Evolutionary conservation across 2,888 invertebrate genomes (phyloP).

Genomic region (Capitulum mitella): DNA sequence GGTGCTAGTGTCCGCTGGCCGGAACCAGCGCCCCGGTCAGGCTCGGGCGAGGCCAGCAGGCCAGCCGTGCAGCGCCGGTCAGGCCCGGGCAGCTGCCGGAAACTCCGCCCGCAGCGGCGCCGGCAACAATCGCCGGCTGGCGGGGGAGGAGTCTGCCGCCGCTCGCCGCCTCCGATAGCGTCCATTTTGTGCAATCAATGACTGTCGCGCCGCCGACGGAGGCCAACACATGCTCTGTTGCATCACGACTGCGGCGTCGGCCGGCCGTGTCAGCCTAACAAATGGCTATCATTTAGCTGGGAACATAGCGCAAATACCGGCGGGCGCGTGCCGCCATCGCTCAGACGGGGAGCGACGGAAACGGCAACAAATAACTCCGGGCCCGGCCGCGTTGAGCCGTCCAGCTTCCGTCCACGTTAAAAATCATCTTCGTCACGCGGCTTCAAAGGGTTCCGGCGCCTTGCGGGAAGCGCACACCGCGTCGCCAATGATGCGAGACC

Average conservation of each 20-base stretch:
- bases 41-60: too few species aligned
- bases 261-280: conserved; percentile 1
- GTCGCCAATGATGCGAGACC: not conserved
- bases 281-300: conserved; percentile 2
- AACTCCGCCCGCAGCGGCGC: too few species aligned
- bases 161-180: not conserved
- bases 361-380: not conserved
- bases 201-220: not conserved
- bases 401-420: not conserved
- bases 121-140: not conserved
- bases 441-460: conserved; percentile 11
- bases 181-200: conserved; percentile 24
- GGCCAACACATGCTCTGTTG: not conserved
- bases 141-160: too few species aligned
- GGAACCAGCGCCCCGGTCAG: too few species aligned
- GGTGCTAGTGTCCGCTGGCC: not conserved
- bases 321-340: not conserved
- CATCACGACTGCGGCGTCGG: not conserved
- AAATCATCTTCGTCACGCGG: not conserved
- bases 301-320: not conserved
- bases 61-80: too few species aligned
- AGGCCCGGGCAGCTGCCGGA: too few species aligned
- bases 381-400: not conserved
- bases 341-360: not conserved
- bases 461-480: not conserved